Evolutionary conservation across 2,797 vertebrate species (phyloP).

Genomic region (Intellagama lesueurii): DNA sequence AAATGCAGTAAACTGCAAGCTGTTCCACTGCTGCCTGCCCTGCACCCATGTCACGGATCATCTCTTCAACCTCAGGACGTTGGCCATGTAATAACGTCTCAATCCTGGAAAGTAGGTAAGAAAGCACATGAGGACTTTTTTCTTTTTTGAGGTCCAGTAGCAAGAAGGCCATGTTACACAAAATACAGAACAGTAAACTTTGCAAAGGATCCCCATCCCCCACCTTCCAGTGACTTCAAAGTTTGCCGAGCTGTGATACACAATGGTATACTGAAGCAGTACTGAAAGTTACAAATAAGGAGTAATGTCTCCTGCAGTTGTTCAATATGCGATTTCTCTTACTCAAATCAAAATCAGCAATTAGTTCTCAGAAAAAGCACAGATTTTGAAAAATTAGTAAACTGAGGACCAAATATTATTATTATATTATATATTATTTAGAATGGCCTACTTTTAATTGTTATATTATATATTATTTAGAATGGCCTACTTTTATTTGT

Average conservation of each 20-base stretch:
- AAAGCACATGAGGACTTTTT: neutral
- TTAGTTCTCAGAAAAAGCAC: too few relatives aligned
- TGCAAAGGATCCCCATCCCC: neutral
- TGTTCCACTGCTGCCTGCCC: constrained; percentile 92
- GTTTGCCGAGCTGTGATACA: neutral
- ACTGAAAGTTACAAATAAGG: too few relatives aligned
- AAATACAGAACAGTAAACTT: constrained; percentile 5
- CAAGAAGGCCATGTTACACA: neutral
- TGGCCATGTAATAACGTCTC: constrained; percentile 91
- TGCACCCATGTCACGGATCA: constrained; percentile 93
- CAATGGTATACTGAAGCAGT: neutral
- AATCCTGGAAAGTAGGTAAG: constrained; percentile 79
- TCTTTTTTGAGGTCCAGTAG: neutral
- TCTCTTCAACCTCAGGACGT: constrained; percentile 91
- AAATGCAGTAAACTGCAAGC: constrained; percentile 94
- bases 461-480: too few relatives aligned
- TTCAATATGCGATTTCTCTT: too few relatives aligned
- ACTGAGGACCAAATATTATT: too few relatives aligned
- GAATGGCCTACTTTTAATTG: too few relatives aligned
- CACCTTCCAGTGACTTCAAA: neutral
- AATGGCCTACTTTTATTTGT: too few relatives aligned
- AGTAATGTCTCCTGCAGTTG: too few relatives aligned
- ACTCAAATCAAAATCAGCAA: too few relatives aligned
- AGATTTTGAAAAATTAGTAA: too few relatives aligned
- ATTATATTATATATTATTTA: too few relatives aligned